Evolutionary conservation across 2,113 vertebrate species (phyloP).

Genomic region (Serinus canaria): DNA sequence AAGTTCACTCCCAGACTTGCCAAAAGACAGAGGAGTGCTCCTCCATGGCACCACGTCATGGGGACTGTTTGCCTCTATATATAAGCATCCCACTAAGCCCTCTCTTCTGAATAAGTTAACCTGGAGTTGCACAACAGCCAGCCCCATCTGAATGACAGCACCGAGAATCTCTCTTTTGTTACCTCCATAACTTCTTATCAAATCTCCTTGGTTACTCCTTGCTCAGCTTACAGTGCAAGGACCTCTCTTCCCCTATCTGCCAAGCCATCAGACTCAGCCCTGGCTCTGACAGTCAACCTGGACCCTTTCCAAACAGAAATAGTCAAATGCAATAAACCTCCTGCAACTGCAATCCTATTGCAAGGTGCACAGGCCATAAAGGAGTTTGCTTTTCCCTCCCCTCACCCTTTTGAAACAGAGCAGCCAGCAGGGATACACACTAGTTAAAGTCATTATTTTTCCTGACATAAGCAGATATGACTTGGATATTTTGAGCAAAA

Average conservation of each 20-base stretch:
- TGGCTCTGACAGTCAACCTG: not conserved
- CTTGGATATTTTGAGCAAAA: slow-evolving; percentile 19
- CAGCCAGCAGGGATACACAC: not conserved
- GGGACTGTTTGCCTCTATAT: not conserved
- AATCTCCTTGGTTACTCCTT: not conserved
- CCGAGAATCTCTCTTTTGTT: not conserved
- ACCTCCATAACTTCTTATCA: not conserved
- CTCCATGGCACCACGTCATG: not conserved
- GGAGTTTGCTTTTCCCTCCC: not conserved
- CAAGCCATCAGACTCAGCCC: not conserved
- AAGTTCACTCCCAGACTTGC: not conserved
- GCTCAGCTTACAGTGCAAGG: not conserved
- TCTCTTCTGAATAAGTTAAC: not conserved
- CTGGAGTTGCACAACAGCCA: not conserved
- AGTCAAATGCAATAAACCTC: not conserved
- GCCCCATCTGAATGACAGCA: not conserved
- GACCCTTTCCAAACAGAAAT: not conserved
- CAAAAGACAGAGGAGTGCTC: not conserved
- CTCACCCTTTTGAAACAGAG: not conserved
- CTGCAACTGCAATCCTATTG: not conserved
- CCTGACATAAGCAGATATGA: slow-evolving; percentile 30
- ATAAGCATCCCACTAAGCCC: not conserved
- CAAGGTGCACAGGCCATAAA: not conserved
- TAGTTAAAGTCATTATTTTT: slow-evolving; percentile 14
- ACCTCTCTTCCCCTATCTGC: not conserved